Evolutionary conservation across 2,113 vertebrate species (phyloP).

Genomic region (Sander vitreus): DNA sequence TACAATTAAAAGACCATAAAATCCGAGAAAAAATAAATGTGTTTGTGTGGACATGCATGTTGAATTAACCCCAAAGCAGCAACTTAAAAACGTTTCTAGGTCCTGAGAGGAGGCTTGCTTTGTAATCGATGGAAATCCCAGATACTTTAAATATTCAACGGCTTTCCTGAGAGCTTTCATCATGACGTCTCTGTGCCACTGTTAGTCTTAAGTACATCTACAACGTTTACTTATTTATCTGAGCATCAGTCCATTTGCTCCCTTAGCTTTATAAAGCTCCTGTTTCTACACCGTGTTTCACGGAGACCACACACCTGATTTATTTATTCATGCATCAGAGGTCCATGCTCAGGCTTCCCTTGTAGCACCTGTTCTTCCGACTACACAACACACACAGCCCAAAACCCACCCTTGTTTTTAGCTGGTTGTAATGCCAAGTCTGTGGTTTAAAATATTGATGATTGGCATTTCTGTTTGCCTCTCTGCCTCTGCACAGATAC

Average conservation of each 20-base stretch:
- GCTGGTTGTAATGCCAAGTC: conserved; percentile 37
- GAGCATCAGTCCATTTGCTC: conserved; percentile 47
- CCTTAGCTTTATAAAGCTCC: conserved; percentile 50
- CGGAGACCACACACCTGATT: conserved; percentile 49
- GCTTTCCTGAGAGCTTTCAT: conserved; percentile 57
- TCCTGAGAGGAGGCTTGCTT: not conserved
- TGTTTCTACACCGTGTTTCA: conserved; percentile 46
- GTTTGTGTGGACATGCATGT: not conserved
- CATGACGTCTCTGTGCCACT: conserved; percentile 30
- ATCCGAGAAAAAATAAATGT: not conserved
- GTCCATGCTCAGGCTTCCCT: conserved; percentile 16
- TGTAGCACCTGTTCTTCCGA: conserved; percentile 25
- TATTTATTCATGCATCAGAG: conserved; percentile 73
- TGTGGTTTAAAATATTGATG: conserved; percentile 65
- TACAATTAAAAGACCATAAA: not conserved
- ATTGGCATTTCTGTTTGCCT: conserved; percentile 23
- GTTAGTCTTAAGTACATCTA: conserved; percentile 65
- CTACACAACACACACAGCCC: not conserved
- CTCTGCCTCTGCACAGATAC: conserved; percentile 33
- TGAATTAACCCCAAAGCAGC: not conserved
- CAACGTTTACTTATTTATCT: conserved; percentile 79
- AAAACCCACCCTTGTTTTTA: conserved; percentile 9
- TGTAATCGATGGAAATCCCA: conserved; percentile 24
- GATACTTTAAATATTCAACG: conserved; percentile 60
- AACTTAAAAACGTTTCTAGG: not conserved